Base-by-base conservation (phyloP, 53 echinoderm and acorn worm genomes). In the Zoroaster sp. region DNA sequence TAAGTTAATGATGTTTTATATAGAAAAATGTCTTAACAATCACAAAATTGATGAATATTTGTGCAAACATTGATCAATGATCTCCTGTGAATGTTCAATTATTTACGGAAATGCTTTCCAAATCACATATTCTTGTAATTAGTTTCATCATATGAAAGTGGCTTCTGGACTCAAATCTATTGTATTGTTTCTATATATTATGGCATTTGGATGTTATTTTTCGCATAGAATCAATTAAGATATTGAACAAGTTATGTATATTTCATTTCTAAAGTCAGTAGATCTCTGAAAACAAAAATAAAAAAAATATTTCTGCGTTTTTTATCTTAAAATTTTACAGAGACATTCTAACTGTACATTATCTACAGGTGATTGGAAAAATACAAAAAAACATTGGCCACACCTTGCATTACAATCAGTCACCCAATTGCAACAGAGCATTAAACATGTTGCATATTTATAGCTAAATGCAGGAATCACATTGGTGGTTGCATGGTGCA, bases 391-490 rank as follows among this genome's bases (percentile, higher is more conserved):
- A 51, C 52, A 47, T 43, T 71, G 20, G 44, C 85, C 71, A 71
- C 49, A 49, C 33, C 51, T 70, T 85, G 51, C 69, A 85, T 85
- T 70, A 85, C 85, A 85, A 36, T 85, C 83, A 49, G 42, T 49
- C 85, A 71, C 35, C 83, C 83, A 83, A 83, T 85, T 51, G 70
- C 69, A 20, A 71, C 51, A n/a, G 37, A 71, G 46, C 85, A 49
- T 85, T 71, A 85, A 69, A 53, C 51, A 49, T 71, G 70, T 85
- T 85, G 85, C 85, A 85, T 85, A 85, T 85, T 85, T 47, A 85
- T 69, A 85, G 37, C 85, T 71, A 51, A 59, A 42, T 85, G 70
- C 49, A 67, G 82, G 68, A 68, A 66, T 66, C 43, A 68, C 82
- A 82, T 67, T 68, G 82, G 82, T 82, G 82, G 66, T 47, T 85